A percentile compares a stretch with the other conserved stretches of the same genome.
Evolutionary conservation across 2,797 vertebrate species (phyloP).

Genomic region (Centropyge bicolor): DNA sequence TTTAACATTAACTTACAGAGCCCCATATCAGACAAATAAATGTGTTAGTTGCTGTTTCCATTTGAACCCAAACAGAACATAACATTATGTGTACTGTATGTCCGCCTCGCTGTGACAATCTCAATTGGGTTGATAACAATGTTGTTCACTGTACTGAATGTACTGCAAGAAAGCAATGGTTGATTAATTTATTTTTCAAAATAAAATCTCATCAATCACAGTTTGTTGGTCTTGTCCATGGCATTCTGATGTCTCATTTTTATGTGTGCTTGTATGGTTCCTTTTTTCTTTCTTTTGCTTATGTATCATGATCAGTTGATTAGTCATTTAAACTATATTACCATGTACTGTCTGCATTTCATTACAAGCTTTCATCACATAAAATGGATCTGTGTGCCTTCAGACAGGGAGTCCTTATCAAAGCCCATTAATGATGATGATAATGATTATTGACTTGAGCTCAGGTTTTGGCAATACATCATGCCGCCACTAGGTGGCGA

Average conservation of each 20-base stretch:
- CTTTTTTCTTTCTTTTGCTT: slow-evolving; percentile 27
- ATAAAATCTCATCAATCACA: slow-evolving; percentile 84
- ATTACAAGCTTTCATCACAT: slow-evolving; percentile 54
- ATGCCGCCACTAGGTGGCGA: slow-evolving; percentile 44
- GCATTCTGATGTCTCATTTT: slow-evolving; percentile 68
- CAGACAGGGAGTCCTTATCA: background rate
- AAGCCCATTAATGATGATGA: background rate
- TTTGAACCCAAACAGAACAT: slow-evolving; percentile 42
- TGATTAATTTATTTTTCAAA: slow-evolving; percentile 76
- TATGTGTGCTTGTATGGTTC: slow-evolving; percentile 60
- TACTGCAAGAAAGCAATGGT: slow-evolving; percentile 60
- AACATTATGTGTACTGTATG: slow-evolving; percentile 47
- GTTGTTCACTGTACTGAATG: slow-evolving; percentile 66
- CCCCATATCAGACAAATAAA: slow-evolving; percentile 50
- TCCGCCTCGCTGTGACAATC: slow-evolving; percentile 59
- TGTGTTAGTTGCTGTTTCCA: slow-evolving; percentile 52
- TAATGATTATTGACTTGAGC: background rate
- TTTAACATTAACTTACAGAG: slow-evolving; percentile 49
- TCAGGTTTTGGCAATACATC: background rate
- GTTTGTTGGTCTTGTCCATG: slow-evolving; percentile 78
- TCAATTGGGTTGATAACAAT: slow-evolving; percentile 55
- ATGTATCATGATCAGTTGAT: slow-evolving; percentile 46
- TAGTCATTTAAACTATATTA: slow-evolving; percentile 32
- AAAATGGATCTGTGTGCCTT: slow-evolving; percentile 18
- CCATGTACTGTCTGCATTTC: slow-evolving; percentile 35